Evolutionary conservation across 2,888 invertebrate genomes (phyloP).

Genomic region (Asteroscopus sphinx): DNA sequence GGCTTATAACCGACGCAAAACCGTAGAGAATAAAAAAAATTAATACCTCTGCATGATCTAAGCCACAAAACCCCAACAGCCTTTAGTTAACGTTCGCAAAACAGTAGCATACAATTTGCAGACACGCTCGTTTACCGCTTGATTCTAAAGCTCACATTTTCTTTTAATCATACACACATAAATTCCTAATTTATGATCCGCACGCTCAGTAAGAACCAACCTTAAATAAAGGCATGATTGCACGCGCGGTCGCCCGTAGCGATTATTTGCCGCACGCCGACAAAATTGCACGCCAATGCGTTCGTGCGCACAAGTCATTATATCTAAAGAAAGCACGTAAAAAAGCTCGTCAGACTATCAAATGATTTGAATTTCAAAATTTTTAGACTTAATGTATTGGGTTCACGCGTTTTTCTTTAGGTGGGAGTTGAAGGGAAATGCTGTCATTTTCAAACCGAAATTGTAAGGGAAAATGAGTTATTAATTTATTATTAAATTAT

Average conservation of each 20-base stretch:
- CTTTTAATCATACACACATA: constrained; percentile 11
- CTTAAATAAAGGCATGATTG: constrained; percentile 72
- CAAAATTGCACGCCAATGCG: constrained; percentile 81
- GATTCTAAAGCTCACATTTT: constrained; percentile 2
- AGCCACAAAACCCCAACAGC: too few relatives aligned
- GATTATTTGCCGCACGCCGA: constrained; percentile 83
- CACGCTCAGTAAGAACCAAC: constrained; percentile 64
- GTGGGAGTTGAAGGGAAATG: background rate
- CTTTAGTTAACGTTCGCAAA: too few relatives aligned
- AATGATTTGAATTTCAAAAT: constrained; percentile 51
- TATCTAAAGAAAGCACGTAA: constrained; percentile 53
- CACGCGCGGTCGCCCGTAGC: constrained; percentile 75
- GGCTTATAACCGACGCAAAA: too few relatives aligned
- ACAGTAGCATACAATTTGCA: too few relatives aligned
- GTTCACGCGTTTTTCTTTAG: constrained; percentile 32
- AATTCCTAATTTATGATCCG: constrained; percentile 18
- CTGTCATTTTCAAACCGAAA: too few relatives aligned
- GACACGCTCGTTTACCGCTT: too few relatives aligned
- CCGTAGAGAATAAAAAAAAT: too few relatives aligned
- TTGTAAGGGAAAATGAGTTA: too few relatives aligned
- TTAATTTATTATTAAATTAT: too few relatives aligned
- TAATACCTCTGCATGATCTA: too few relatives aligned
- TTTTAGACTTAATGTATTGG: constrained; percentile 38
- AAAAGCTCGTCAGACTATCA: constrained; percentile 57
- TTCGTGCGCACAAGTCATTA: constrained; percentile 67